phyloP scores from a whole-genome alignment of 2,797 vertebrate species.

The Pygocentrus nattereri region DNA sequence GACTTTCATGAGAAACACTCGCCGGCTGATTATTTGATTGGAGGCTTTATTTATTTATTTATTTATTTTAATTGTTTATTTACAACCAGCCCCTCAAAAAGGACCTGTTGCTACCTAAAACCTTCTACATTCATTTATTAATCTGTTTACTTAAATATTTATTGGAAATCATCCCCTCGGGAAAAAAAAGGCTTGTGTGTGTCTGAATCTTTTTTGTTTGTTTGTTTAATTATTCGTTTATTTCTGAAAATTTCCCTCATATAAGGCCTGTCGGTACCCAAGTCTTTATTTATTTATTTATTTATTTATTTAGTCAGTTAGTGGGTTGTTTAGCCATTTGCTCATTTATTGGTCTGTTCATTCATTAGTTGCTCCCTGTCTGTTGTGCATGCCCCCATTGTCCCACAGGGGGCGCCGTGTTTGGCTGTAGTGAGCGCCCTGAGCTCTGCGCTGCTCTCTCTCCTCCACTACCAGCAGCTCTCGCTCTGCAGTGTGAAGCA shows the following conservation, averaged over 20 bases:
- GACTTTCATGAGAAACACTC: no score
- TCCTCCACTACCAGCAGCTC: neutral
- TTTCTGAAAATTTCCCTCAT: neutral
- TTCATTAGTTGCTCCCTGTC: constrained; percentile 18
- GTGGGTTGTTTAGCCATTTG: no score
- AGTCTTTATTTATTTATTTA: no score
- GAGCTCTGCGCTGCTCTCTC: neutral
- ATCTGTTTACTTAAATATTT: no score
- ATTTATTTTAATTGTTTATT: neutral
- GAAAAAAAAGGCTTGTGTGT: no score
- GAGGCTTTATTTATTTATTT: no score
- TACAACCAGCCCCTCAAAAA: neutral
- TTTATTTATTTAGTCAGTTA: neutral
- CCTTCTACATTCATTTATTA: no score
- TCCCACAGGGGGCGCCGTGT: constrained; percentile 57
- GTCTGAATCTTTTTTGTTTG: neutral
- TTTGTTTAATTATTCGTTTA: neutral
- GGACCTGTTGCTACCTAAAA: no score
- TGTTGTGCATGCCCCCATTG: constrained; percentile 39
- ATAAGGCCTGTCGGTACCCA: neutral
- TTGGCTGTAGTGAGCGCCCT: constrained; percentile 10
- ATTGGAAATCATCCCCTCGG: no score
- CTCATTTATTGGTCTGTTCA: neutral
- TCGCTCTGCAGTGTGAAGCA: neutral
- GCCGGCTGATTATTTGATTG: no score